phyloP scores from a whole-genome alignment of 1,140 invertebrate species.

The Philotrypesis tridentata region DNA sequence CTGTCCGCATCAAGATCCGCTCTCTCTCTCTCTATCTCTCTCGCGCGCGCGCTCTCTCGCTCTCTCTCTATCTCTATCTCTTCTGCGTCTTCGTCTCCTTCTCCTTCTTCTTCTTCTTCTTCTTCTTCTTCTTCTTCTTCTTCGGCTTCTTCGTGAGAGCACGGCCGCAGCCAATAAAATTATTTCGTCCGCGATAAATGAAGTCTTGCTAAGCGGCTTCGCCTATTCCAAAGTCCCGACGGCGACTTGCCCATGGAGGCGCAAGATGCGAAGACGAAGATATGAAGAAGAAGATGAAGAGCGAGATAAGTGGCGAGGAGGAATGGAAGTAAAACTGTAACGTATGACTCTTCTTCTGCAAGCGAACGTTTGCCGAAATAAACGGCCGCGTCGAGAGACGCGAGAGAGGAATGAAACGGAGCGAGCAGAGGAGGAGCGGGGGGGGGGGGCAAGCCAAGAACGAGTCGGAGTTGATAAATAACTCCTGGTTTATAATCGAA shows the following conservation, averaged over 20 bases:
- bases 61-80: neutral
- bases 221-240: slow-evolving; percentile 38
- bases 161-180: slow-evolving; percentile 50
- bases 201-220: slow-evolving; percentile 29
- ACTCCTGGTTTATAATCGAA: slow-evolving; percentile 73
- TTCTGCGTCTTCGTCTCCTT: no score
- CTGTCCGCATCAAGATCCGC: slow-evolving; percentile 10
- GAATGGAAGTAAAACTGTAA: neutral
- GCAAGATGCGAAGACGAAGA: slow-evolving; percentile 38
- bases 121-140: no score
- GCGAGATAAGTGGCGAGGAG: slow-evolving; percentile 31
- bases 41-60: no score
- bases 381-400: slow-evolving; percentile 64
- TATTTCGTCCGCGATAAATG: slow-evolving; percentile 47
- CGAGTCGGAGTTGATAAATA: slow-evolving; percentile 68
- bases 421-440: no score
- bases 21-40: neutral
- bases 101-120: no score
- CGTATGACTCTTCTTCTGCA: slow-evolving; percentile 50
- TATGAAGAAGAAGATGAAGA: slow-evolving; percentile 42
- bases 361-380: slow-evolving; percentile 63
- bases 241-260: neutral
- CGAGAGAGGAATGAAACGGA: slow-evolving; percentile 50
- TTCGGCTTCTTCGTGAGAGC: neutral
- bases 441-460: slow-evolving; percentile 44